Conservation (phyloP, 2,888 invertebrate species). For the Rotaria magnacalcarata region DNA sequence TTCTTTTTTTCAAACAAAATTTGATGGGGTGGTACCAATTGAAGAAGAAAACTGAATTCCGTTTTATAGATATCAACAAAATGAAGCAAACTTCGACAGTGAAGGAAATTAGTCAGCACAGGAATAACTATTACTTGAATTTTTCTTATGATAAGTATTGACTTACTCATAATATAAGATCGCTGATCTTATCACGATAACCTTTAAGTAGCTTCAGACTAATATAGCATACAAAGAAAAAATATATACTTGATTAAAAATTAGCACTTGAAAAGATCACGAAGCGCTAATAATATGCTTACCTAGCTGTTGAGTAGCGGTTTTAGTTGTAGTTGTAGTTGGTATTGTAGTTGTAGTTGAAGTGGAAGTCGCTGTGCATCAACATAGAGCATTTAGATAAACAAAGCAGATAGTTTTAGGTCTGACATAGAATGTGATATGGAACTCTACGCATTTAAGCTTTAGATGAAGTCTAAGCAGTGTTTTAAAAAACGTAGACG, state of each 20-base stretch:
- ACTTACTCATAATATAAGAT: not conserved
- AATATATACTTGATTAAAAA: not conserved
- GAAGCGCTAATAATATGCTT: not conserved
- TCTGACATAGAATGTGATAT: too few relatives aligned
- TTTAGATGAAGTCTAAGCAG: too few relatives aligned
- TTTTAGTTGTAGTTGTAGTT: not conserved
- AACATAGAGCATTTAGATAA: too few relatives aligned
- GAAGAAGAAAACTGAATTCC: not conserved
- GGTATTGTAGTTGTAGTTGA: not conserved
- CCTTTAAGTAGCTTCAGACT: not conserved
- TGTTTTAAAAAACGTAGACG: too few relatives aligned
- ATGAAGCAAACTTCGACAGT: not conserved
- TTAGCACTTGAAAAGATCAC: not conserved
- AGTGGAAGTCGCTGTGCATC: not conserved
- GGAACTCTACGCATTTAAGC: too few relatives aligned
- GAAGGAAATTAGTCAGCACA: not conserved
- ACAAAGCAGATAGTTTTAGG: too few relatives aligned
- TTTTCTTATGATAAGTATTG: not conserved
- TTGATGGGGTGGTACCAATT: not conserved
- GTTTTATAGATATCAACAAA: not conserved
- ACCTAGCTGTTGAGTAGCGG: not conserved
- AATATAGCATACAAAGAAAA: not conserved
- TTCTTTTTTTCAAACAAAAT: not conserved
- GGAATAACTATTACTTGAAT: not conserved
- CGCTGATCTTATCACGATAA: not conserved